Evolutionary conservation across 2,113 vertebrate species (phyloP).

Genomic region (Carassius auratus): DNA sequence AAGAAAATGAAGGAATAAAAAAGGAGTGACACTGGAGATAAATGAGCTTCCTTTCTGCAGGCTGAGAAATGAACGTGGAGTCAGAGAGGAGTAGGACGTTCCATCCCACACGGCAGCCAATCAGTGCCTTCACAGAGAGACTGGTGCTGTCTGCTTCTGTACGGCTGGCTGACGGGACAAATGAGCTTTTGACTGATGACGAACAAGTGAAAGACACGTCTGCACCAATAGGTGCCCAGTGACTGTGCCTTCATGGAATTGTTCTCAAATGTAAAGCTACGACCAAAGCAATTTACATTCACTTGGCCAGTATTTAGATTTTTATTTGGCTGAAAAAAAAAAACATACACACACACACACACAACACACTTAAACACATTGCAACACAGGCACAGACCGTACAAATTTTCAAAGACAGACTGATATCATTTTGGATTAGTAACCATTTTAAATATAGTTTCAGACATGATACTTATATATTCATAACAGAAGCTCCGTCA

Average conservation of each 20-base stretch:
- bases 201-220: constrained; percentile 38
- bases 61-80: constrained; percentile 41
- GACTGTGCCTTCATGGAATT: constrained; percentile 35
- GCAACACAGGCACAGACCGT: neutral
- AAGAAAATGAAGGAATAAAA: constrained; percentile 45
- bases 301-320: neutral
- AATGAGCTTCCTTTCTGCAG: constrained; percentile 38
- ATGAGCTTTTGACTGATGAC: constrained; percentile 55
- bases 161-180: constrained; percentile 59
- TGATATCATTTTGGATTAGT: neutral
- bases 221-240: constrained; percentile 57
- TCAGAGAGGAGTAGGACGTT: constrained; percentile 38
- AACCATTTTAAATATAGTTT: neutral
- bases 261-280: neutral
- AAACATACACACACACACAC: no score
- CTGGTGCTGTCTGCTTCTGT: constrained; percentile 26
- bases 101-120: constrained; percentile 58
- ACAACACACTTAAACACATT: no score
- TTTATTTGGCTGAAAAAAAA: neutral
- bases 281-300: neutral
- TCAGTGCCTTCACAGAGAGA: constrained; percentile 58
- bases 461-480: neutral
- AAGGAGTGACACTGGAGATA: constrained; percentile 42
- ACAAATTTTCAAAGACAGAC: neutral
- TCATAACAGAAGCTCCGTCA: neutral